Evolutionary conservation across 2,888 invertebrate species (phyloP), one percentile per base, ranked within the genome.

Genomic region (Parasteatoda lunata): DNA sequence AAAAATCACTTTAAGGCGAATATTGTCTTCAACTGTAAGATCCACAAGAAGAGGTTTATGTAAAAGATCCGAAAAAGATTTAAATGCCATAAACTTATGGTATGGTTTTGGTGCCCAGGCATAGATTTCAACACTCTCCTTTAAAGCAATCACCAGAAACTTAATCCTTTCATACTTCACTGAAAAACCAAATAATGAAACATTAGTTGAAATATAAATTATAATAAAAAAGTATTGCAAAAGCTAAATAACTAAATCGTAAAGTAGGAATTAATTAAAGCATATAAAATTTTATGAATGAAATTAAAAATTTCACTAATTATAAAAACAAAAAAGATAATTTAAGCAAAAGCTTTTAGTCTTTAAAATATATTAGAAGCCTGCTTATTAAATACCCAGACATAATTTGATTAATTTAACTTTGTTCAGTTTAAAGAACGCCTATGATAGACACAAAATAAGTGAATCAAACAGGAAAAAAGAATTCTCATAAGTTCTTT

Each of bases 91-190:
- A 93, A 99, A 99, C 94, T 99, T 99, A 94, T 99, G 99, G 94
- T 99, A 99, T 89, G 99, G 99, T 94, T 99, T 99, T 75, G 99
- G 99, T 88, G 99, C 99, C 99, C 99, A 99, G 81, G 99, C 99
- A 93, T 99, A 99, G 91, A 99, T 99, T 93, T 99, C 99, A 92
- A 99, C 98, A 91, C 98, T 98, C 93, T 98, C 98, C 93, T 98
- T 97, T 91, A 99, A 94, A 90, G 99, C 99, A 92, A 99, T 99
- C 91, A 99, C 99, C 91, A 99, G 95, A 94, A 99, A 99, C 94
- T 99, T 99, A 93, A 99, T 99, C 92, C 99, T 94, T 93, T 99
- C 99, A 93, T 99, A 99, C 94, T 99, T 99, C 90, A 99, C 99
- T 92, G 91, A 77, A 72, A 76, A 75, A 52, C 91, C 30, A 30